Evolutionary conservation across 2,797 vertebrate species (phyloP).

Genomic region (Taenioides sp.): DNA sequence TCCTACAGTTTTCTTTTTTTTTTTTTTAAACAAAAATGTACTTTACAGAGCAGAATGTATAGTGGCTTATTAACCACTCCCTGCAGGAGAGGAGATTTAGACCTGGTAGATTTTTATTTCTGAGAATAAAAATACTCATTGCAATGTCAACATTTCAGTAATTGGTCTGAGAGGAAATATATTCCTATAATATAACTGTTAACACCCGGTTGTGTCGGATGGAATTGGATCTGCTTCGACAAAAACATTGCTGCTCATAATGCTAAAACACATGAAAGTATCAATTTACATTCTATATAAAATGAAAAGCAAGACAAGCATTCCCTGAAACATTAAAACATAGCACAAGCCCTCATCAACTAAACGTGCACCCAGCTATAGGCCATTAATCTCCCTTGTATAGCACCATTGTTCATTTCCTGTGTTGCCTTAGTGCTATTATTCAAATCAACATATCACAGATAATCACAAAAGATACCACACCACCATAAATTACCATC

Average conservation of each 20-base stretch:
- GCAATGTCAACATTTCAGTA: neutral
- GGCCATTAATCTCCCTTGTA: conserved; percentile 24
- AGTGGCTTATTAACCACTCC: neutral
- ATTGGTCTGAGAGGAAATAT: neutral
- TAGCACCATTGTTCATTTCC: conserved; percentile 16
- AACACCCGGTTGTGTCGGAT: neutral
- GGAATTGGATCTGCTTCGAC: neutral
- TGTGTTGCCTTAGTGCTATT: conserved; percentile 19
- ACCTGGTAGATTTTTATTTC: neutral
- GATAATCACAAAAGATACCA: conserved; percentile 16
- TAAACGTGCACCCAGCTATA: neutral
- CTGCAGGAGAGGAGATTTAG: neutral
- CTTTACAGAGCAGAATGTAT: neutral
- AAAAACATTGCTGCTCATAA: neutral
- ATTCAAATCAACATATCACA: conserved; percentile 26
- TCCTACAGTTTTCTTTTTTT: neutral
- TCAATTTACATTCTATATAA: neutral
- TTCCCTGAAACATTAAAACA: neutral
- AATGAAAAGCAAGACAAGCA: neutral
- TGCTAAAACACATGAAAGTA: neutral
- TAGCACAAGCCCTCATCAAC: neutral
- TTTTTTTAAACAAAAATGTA: neutral
- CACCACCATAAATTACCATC: conserved; percentile 17
- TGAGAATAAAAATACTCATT: neutral
- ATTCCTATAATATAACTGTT: neutral